Percentiles rank a stretch among this genome's conserved stretches.
Evolutionary conservation across 2,888 invertebrate species (phyloP).

Genomic region (Andrena marginata): DNA sequence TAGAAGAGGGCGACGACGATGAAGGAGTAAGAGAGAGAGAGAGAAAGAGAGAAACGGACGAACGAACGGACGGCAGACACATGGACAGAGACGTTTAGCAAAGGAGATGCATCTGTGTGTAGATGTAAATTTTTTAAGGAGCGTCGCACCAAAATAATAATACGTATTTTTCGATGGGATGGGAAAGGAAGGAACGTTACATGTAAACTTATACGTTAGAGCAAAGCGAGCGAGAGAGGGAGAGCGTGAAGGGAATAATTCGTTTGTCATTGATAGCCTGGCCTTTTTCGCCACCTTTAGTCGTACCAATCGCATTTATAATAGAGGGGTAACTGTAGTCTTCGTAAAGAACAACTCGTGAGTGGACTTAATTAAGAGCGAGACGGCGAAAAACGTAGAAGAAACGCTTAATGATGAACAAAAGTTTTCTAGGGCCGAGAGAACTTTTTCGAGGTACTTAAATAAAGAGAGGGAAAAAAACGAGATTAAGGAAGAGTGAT

Average conservation of each 20-base stretch:
- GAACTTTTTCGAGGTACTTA: slow-evolving; percentile 81
- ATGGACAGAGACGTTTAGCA: slow-evolving; percentile 26
- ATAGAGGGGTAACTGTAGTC: slow-evolving; percentile 70
- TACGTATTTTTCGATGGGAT: slow-evolving; percentile 80
- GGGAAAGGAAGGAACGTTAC: slow-evolving; percentile 50
- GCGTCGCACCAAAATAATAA: slow-evolving; percentile 72
- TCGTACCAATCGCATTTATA: slow-evolving; percentile 85
- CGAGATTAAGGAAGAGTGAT: neutral
- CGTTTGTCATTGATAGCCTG: slow-evolving; percentile 77
- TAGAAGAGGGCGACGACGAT: neutral
- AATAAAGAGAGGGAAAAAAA: slow-evolving; percentile 47
- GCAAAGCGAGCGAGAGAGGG: slow-evolving; percentile 12
- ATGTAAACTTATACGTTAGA: slow-evolving; percentile 59
- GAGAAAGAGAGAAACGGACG: neutral
- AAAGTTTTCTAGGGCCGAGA: slow-evolving; percentile 80
- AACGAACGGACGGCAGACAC: neutral
- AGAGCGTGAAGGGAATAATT: slow-evolving; percentile 27
- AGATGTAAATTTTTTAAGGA: slow-evolving; percentile 79
- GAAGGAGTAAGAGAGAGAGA: neutral
- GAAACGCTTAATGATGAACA: slow-evolving; percentile 62
- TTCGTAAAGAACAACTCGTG: slow-evolving; percentile 54
- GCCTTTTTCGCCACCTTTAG: slow-evolving; percentile 78
- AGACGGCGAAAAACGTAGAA: slow-evolving; percentile 38
- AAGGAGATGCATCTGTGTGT: slow-evolving; percentile 35
- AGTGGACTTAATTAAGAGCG: slow-evolving; percentile 50